Base-by-base conservation (phyloP, 2,888 invertebrate species). In the Eilema griseolum region DNA sequence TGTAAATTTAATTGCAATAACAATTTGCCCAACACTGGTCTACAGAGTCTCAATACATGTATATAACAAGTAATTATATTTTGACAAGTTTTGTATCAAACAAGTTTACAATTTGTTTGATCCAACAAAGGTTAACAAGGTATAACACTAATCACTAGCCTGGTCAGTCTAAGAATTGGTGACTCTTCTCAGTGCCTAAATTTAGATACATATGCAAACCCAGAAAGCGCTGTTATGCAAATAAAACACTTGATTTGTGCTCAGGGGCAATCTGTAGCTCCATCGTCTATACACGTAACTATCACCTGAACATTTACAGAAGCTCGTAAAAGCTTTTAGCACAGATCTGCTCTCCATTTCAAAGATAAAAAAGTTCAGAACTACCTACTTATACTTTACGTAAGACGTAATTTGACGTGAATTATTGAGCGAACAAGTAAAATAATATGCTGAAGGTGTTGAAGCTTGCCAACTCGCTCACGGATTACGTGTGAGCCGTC, bases 341-440 rank as follows among this genome's bases (percentile, higher is more conserved):
- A 37, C 31, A 52, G 33, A 60, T 16, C 69, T 65, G 69, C 52
- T 20, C 56, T 28, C 28, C 23, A 33, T 67, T 62, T 61, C 56
- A 61, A 56, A 64, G 46, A 14, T 12, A 62, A 31, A 62, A 57
- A 63, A 33, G 37, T 70, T 64, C 61, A 65, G 56, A 72, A 67
- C 26, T 26, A 65, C 24, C 66, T 33, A 62, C 61, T 69, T 67
- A n/a, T n/a, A 70, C 23, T 33, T 65, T 73, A 70, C 79, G 76
- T 78, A 71, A 79, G 67, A 26, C 62, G 70, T 73, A 63, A 70
- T 75, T 74, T 73, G 76, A 72, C 73, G 73, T 71, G 61, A 59
- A 63, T 64, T 77, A 74, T 75, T 66, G 71, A 56, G 67, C 28
- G 70, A 70, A 67, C 66, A 74, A 81, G 76, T 81, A 76, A 81